Evolutionary conservation across 2,888 invertebrate species (phyloP).

Genomic region (Drosophila merina): DNA sequence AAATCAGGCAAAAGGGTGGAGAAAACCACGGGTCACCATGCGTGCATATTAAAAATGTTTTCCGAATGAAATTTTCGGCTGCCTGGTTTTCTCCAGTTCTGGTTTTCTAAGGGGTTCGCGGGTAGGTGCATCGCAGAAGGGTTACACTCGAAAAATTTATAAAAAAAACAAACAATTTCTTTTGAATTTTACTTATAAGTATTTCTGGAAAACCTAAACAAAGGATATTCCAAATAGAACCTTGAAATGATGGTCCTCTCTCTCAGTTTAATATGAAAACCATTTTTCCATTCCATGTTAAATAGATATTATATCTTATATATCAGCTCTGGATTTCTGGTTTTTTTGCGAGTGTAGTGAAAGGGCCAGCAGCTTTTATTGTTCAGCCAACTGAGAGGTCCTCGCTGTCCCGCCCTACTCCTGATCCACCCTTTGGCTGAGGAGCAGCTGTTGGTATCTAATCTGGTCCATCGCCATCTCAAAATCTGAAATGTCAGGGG

Average conservation of each 20-base stretch:
- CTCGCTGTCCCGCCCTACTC: conserved; percentile 35
- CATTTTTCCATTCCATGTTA: too few relatives aligned
- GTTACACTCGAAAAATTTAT: not conserved
- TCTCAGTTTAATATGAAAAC: too few relatives aligned
- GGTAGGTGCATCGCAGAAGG: conserved; percentile 1
- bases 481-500: conserved; percentile 49
- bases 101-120: conserved; percentile 5
- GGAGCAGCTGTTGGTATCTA: conserved; percentile 72
- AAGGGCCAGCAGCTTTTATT: conserved; percentile 70
- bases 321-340: not conserved
- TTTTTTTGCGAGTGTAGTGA: conserved; percentile 17
- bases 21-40: conserved; percentile 54
- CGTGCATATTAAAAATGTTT: conserved; percentile 77
- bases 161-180: too few relatives aligned
- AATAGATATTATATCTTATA: too few relatives aligned
- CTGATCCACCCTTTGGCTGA: conserved; percentile 16
- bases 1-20: conserved; percentile 52
- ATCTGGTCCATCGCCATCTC: conserved; percentile 55
- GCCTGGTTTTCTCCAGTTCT: conserved; percentile 15
- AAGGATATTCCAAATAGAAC: too few relatives aligned
- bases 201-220: too few relatives aligned
- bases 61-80: conserved; percentile 52
- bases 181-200: too few relatives aligned
- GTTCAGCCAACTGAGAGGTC: conserved; percentile 71
- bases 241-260: too few relatives aligned